A percentile compares a stretch with the other conserved stretches of the same genome.
Evolutionary conservation across 2,797 vertebrate species (phyloP).

Genomic region (Chrysocyon brachyurus): DNA sequence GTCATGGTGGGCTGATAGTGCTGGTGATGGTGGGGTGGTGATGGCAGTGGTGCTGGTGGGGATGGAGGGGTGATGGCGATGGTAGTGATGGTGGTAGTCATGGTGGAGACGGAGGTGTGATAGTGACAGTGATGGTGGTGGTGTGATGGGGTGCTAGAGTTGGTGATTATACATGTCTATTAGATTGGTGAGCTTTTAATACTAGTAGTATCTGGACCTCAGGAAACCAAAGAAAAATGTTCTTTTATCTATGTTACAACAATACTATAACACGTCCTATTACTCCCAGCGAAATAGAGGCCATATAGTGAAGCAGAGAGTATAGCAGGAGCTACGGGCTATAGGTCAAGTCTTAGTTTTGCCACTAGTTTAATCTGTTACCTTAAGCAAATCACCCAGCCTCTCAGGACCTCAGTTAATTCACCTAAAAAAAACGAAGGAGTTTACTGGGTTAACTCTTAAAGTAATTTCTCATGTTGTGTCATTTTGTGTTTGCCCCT

Average conservation of each 20-base stretch:
- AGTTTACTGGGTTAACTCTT: neutral
- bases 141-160: too few relatives aligned
- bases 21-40: neutral
- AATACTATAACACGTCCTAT: neutral
- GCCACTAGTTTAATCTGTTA: neutral
- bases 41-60: neutral
- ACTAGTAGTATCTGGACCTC: neutral
- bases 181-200: neutral
- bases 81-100: too few relatives aligned
- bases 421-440: conserved; percentile 21
- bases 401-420: neutral
- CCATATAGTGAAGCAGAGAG: neutral
- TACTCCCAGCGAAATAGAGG: neutral
- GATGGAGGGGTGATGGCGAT: neutral
- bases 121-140: neutral
- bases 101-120: neutral
- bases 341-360: neutral
- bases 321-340: neutral
- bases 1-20: neutral
- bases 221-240: neutral
- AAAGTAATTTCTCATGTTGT: neutral
- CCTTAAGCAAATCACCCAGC: neutral
- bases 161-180: neutral
- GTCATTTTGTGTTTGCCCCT: neutral
- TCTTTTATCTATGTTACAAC: neutral